A percentile compares a stretch with the other conserved stretches of the same genome.
phyloP scores from a whole-genome alignment of 2,888 invertebrate genomes.

The Tenthredo distinguenda region DNA sequence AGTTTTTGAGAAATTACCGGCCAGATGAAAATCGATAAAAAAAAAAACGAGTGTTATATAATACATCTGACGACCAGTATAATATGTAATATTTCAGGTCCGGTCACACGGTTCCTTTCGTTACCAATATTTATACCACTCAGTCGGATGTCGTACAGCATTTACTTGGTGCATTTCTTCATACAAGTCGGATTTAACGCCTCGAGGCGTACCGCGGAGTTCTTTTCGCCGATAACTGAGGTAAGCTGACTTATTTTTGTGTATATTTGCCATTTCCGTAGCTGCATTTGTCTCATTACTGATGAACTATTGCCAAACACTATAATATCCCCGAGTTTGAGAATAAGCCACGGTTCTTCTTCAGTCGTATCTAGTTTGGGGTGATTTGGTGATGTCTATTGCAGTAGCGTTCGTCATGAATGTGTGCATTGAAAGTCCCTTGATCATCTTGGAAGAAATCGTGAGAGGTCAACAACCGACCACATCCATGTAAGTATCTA shows the following conservation, averaged over 20 bases:
- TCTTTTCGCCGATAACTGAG: slow-evolving; percentile 70
- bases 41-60: not conserved
- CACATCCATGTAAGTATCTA: not conserved
- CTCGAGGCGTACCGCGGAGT: slow-evolving; percentile 66
- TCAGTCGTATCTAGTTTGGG: slow-evolving; percentile 19
- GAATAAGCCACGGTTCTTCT: not conserved
- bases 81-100: slow-evolving; percentile 72
- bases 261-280: not conserved
- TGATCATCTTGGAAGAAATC: slow-evolving; percentile 56
- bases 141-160: slow-evolving; percentile 72
- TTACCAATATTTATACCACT: slow-evolving; percentile 78
- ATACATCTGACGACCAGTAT: not conserved
- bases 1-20: not conserved
- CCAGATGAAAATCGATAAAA: not conserved
- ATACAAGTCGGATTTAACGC: slow-evolving; percentile 74
- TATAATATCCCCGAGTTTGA: not conserved
- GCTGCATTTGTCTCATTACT: not conserved
- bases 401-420: slow-evolving; percentile 51
- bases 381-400: slow-evolving; percentile 51
- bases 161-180: slow-evolving; percentile 72
- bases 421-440: slow-evolving; percentile 57
- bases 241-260: slow-evolving; percentile 60
- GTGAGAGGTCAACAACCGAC: not conserved
- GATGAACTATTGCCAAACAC: not conserved
- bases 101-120: slow-evolving; percentile 80